phyloP scores from a whole-genome alignment of 2,888 invertebrate genomes.

The Entomobrya proxima region DNA sequence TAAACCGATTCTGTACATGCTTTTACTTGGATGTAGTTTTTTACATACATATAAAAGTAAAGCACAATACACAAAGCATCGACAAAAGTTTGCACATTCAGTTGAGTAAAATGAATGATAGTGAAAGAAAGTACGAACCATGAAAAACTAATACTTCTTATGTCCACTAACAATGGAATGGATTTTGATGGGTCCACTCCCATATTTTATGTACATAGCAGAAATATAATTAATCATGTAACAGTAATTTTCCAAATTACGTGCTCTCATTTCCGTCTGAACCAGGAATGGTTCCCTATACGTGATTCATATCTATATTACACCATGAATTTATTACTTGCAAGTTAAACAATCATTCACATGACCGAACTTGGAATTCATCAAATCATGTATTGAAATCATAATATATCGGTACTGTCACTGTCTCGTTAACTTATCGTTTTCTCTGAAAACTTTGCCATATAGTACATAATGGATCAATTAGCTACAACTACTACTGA shows the following conservation, averaged over 20 bases:
- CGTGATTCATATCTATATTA: slow-evolving; percentile 18
- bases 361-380: slow-evolving; percentile 25
- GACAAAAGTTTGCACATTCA: too few relatives aligned
- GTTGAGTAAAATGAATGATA: too few relatives aligned
- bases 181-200: background rate
- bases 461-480: slow-evolving; percentile 56
- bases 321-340: slow-evolving; percentile 32
- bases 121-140: too few relatives aligned
- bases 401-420: background rate
- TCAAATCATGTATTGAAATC: slow-evolving; percentile 29
- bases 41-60: too few relatives aligned
- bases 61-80: too few relatives aligned
- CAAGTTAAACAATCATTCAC: slow-evolving; percentile 43
- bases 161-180: background rate
- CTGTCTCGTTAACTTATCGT: background rate
- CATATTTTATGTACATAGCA: background rate
- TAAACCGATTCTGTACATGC: too few relatives aligned
- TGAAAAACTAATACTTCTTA: too few relatives aligned
- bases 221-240: slow-evolving; percentile 26
- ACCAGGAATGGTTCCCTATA: background rate
- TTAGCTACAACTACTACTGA: slow-evolving; percentile 50
- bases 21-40: too few relatives aligned
- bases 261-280: background rate
- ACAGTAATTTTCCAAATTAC: slow-evolving; percentile 20
- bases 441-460: background rate